Evolutionary conservation across 2,888 invertebrate genomes (phyloP).

Genomic region (Hirudinaria manillensis): DNA sequence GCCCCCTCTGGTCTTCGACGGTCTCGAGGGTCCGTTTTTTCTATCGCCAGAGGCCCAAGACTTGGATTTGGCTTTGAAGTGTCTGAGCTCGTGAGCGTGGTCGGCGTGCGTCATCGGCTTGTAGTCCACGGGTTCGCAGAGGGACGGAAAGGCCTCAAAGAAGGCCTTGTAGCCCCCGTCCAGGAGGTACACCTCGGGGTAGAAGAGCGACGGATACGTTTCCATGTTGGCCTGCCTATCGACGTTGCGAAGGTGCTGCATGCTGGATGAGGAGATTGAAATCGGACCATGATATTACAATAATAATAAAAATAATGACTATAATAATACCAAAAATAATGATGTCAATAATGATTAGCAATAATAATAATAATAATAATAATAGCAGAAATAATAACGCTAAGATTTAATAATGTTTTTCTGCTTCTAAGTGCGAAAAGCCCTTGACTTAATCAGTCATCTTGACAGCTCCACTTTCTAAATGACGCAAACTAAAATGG

Average conservation of each 20-base stretch:
- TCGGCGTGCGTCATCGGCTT: conserved; percentile 78
- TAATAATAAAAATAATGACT: too few relatives aligned
- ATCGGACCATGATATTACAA: too few relatives aligned
- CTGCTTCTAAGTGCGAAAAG: too few relatives aligned
- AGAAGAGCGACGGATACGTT: conserved; percentile 75
- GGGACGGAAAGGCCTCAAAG: conserved; percentile 58
- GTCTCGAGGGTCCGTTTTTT: neutral
- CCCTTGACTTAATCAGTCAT: too few relatives aligned
- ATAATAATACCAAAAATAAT: too few relatives aligned
- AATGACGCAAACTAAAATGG: too few relatives aligned
- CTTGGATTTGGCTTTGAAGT: conserved; percentile 72
- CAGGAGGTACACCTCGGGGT: conserved; percentile 87
- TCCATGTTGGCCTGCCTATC: conserved; percentile 76
- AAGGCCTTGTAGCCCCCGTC: conserved; percentile 85
- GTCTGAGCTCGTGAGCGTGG: conserved; percentile 66
- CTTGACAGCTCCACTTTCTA: too few relatives aligned
- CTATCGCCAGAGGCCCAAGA: conserved; percentile 25
- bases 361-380: too few relatives aligned
- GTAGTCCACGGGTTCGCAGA: conserved; percentile 71
- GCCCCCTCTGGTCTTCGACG: neutral
- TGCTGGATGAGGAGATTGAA: conserved; percentile 57
- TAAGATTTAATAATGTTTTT: too few relatives aligned
- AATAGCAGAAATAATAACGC: too few relatives aligned
- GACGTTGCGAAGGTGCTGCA: conserved; percentile 72
- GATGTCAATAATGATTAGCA: too few relatives aligned